phyloP scores from a whole-genome alignment of 2,888 invertebrate species.

The Caenorhabditis wallacei region DNA sequence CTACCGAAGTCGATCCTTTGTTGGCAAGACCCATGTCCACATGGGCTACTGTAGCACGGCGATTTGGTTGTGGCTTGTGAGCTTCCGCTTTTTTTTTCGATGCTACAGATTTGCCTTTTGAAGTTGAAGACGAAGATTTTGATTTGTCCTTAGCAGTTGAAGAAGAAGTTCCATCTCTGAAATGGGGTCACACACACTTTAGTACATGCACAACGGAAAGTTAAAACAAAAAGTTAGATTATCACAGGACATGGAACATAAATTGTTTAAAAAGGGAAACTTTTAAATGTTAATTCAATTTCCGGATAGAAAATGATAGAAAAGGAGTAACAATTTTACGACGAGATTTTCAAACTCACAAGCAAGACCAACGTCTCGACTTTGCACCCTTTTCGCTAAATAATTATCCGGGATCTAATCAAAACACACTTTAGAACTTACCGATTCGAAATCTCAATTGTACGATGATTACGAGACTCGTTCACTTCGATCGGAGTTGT shows the following conservation, averaged over 20 bases:
- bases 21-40: slow-evolving; percentile 43
- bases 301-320: not conserved
- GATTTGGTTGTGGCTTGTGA: not conserved
- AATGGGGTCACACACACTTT: slow-evolving; percentile 35
- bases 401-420: not conserved
- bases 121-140: too few species aligned
- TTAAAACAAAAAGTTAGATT: not conserved
- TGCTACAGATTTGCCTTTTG: not conserved
- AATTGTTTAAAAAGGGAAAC: not conserved
- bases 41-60: slow-evolving; percentile 20
- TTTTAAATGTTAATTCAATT: not conserved
- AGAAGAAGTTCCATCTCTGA: slow-evolving; percentile 20
- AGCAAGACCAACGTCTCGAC: slow-evolving; percentile 65
- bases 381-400: slow-evolving; percentile 60
- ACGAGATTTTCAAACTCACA: slow-evolving; percentile 58
- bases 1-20: slow-evolving; percentile 42
- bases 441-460: slow-evolving; percentile 92
- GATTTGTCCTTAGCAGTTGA: slow-evolving; percentile 4
- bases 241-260: slow-evolving; percentile 3
- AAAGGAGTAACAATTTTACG: slow-evolving; percentile 25
- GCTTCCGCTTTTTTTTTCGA: not conserved
- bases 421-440: slow-evolving; percentile 82
- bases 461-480: slow-evolving; percentile 93
- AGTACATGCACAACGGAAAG: slow-evolving; percentile 21
- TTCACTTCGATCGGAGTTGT: slow-evolving; percentile 98